Evolutionary conservation across 2,888 invertebrate species (phyloP).

Genomic region (Mycalesis mineus): DNA sequence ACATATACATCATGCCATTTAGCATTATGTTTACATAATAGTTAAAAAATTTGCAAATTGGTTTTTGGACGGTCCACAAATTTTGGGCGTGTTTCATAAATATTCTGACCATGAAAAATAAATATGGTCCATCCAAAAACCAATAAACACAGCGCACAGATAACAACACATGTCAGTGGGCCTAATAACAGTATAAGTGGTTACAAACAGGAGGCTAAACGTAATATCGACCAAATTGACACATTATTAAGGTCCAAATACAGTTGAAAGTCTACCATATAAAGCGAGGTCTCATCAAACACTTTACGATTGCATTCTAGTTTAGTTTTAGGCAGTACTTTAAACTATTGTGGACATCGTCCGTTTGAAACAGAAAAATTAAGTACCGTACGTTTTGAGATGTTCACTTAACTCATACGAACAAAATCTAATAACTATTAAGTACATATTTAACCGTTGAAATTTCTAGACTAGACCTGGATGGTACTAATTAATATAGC

Average conservation of each 20-base stretch:
- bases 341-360: too few species aligned
- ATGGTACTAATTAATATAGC: too few species aligned
- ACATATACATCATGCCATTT: constrained; percentile 70
- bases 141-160: constrained; percentile 27
- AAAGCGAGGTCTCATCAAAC: too few species aligned
- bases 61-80: constrained; percentile 25
- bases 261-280: too few species aligned
- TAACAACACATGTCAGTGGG: constrained; percentile 51
- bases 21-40: constrained; percentile 30
- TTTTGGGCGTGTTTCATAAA: background rate
- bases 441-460: too few species aligned
- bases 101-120: background rate
- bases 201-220: constrained; percentile 41
- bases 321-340: too few species aligned
- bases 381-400: too few species aligned
- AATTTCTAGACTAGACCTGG: too few species aligned
- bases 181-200: constrained; percentile 56
- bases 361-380: too few species aligned
- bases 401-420: too few species aligned
- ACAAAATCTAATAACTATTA: too few species aligned
- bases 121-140: constrained; percentile 26
- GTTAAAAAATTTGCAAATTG: constrained; percentile 29
- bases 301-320: too few species aligned
- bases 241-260: constrained; percentile 26
- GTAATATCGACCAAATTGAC: constrained; percentile 32